Evolutionary conservation across 2,113 vertebrate genomes (phyloP), one percentile per base, ranked within the genome.

Genomic region (Scartelaos histophorus): DNA sequence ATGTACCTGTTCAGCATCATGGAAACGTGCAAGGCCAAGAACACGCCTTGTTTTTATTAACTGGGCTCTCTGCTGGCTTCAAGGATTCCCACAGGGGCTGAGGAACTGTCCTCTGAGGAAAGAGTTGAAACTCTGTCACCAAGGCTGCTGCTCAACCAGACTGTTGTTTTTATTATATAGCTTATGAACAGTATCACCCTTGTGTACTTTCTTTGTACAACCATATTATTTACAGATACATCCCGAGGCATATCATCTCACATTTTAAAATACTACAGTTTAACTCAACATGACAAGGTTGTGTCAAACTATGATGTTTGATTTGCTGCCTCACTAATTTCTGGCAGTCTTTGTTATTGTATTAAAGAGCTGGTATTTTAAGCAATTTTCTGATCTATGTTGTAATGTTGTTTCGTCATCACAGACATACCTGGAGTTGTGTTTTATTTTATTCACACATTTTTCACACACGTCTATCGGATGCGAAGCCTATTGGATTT

Each of bases 41-140:
- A 82, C 81, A 86, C 80, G 85, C 72, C 76, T 78, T 7, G 56
- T 84, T 87, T 89, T 84, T 81, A 83, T 80, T 76, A 82, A 77
- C 74, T 70, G 76, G 82, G 84, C 85, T 62, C 60, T 13, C 57
- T 71, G 69, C 82, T 81, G 68, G 58, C 56, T 71, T 66, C 75
- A 67, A 65, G 73, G 78, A 49, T 71, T 69, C 60, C 24, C 43
- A 61, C 68, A 71, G 34, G 34, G 19, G 34, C 34, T 21, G 34
- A 64, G 35, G 2, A 43, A 11, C 61, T 10, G 38, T 43, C 38
- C 29, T 19, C 19, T 61, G 25, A 61, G 58, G 25, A 25, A 17
- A 64, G 35, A 12, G 34, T 64, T 43, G 34, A 64, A 64, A 38
- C 2, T 10, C 61, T n/a, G 61, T 64, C 61, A 64, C 61, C 43